Evolutionary conservation across 2,113 vertebrate species (phyloP).

Genomic region (Triplophysa siluroides): DNA sequence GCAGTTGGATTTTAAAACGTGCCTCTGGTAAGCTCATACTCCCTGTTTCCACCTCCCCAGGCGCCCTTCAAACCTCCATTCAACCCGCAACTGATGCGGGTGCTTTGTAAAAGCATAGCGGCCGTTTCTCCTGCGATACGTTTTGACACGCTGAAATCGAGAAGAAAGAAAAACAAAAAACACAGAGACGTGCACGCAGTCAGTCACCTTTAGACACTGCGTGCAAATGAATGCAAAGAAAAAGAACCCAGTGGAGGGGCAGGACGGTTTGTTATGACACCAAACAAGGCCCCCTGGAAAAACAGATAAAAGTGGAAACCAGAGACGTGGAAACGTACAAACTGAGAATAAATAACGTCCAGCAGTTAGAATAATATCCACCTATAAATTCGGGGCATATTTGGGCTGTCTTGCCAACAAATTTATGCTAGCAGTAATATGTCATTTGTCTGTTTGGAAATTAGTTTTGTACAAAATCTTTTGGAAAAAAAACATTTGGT

Average conservation of each 20-base stretch:
- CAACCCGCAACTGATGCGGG: conserved; percentile 27
- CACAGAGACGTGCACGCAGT: conserved; percentile 3
- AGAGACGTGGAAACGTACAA: conserved; percentile 73
- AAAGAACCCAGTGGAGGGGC: conserved; percentile 56
- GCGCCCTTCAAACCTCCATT: conserved; percentile 2
- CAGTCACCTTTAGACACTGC: conserved; percentile 43
- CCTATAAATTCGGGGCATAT: conserved; percentile 12
- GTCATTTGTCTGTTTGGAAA: conserved; percentile 52
- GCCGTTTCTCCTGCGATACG: conserved; percentile 25
- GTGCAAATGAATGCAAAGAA: conserved; percentile 60
- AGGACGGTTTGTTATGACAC: conserved; percentile 73
- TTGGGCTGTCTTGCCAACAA: not conserved
- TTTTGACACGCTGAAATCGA: conserved; percentile 24
- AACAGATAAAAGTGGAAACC: conserved; percentile 75
- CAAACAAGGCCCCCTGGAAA: conserved; percentile 73
- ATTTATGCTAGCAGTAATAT: conserved; percentile 70
- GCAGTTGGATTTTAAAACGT: no score
- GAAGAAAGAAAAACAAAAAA: conserved; percentile 45
- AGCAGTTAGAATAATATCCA: conserved; percentile 62
- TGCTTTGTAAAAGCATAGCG: conserved; percentile 15
- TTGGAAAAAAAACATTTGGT: not conserved
- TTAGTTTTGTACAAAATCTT: not conserved
- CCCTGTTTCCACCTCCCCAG: conserved; percentile 24
- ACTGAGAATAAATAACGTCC: conserved; percentile 75
- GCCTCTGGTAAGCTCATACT: no score